Evolutionary conservation across 2,797 vertebrate species (phyloP), one percentile per base, ranked within the genome.

Genomic region (Onychomys arenicola): DNA sequence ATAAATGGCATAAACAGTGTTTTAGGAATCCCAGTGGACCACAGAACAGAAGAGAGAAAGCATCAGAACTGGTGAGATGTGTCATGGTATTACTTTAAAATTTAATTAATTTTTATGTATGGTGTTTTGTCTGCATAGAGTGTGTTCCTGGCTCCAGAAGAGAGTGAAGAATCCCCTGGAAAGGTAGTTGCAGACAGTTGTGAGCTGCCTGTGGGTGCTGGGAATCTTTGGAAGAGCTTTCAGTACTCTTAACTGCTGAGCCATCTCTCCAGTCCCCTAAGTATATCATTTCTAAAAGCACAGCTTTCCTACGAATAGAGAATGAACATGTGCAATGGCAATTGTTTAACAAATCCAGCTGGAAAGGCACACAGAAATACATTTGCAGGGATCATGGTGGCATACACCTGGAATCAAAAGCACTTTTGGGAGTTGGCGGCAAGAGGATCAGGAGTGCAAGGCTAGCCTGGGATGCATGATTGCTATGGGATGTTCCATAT

Each of bases 21-120:
- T 96, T 89, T 93, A 91, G 93, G 80, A 89, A 82, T n/a, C 46
- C 59, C 32, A 87, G 71, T 6, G 94, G 76, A 91, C 61, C 77
- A 69, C n/a, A 86, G 32, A 82, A 63, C 55, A 75, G 67, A 87
- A 90, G 1, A 94, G 82, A 14, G 25, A 86, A 94, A 93, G 73
- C 32, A 34, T 40, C 90, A 67, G 78, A n/a, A 49, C 78, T 94
- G n/a, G 61, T 89, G 93, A 71, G 11, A 57, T 92, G 37, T 65
- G 43, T 46, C 67, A 89, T 73, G 55, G 91, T 61, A 43, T 88
- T 71, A 89, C 75, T 93, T 89, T 34, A 23, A 67, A 61, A 11
- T 63, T 84, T 43, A 49, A 67, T 34, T 49, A 34, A 34, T 25
- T 23, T 23, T 63, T 63, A 61, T 23, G 29, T 21, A 67, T 49